Percentiles rank a stretch among this genome's conserved stretches.
Conservation (phyloP, 2,888 invertebrate species). For the Parnassius smintheus region DNA sequence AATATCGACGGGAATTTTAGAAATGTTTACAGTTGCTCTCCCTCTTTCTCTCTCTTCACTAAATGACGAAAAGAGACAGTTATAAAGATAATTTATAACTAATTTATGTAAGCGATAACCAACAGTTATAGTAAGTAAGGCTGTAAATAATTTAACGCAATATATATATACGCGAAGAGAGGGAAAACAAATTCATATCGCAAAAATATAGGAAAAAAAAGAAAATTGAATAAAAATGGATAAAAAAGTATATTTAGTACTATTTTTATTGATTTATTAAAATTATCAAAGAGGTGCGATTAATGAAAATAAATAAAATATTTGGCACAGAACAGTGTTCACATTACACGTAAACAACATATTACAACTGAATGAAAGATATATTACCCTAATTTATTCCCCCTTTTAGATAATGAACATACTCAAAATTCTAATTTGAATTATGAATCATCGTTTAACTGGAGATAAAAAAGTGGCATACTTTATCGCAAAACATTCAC, state of each 20-base stretch:
- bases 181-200: too few relatives aligned
- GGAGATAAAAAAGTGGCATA: conserved; percentile 16
- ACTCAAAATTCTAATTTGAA: conserved; percentile 7
- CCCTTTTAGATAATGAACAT: neutral
- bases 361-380: neutral
- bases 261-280: too few relatives aligned
- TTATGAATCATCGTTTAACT: conserved; percentile 16
- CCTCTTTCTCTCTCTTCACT: too few relatives aligned
- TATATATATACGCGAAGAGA: too few relatives aligned
- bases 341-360: conserved; percentile 8
- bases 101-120: too few relatives aligned
- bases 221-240: neutral
- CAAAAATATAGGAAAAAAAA: too few relatives aligned
- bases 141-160: too few relatives aligned
- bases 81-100: too few relatives aligned
- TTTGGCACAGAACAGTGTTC: conserved; percentile 20
- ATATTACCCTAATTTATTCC: neutral
- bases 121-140: too few relatives aligned
- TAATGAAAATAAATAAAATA: conserved; percentile 14
- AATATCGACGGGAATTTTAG: too few relatives aligned
- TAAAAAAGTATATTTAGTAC: neutral
- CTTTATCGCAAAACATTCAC: conserved; percentile 21
- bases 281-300: conserved; percentile 14
- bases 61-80: too few relatives aligned
- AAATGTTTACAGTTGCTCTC: too few relatives aligned